Base-by-base conservation (phyloP, 2,113 vertebrate genomes). In the Ctenodactylus gundi region DNA sequence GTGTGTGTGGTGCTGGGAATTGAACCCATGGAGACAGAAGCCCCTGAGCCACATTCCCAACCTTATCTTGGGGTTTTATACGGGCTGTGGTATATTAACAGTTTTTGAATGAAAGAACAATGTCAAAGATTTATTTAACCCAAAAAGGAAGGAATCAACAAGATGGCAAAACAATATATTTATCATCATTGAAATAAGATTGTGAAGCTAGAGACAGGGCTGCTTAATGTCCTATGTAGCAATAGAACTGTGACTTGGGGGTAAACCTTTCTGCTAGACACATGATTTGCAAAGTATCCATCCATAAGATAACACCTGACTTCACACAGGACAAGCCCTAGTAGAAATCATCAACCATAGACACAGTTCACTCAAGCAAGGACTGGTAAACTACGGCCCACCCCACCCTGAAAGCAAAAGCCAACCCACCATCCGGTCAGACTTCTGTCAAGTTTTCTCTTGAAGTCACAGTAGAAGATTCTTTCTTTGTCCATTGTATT, bases 51-150 rank as follows among this genome's bases (percentile, higher is more conserved):
- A 17, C 44, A 73, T 49, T 31, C 31, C 49, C 27, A 73, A 27
- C 25, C 41, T 15, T 49, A 18, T 76, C 76, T 80, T 65, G 65
- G 34, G 46, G 44, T 92, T 92, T 77, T 72, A 46, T 70, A 84
- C 46, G 36, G 36, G 17, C n/a, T 83, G 83, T 92, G 53, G 76
- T 49, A 83, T 31, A 65, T 55, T 36, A 84, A 44, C 7, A 84
- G n/a, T 87, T 88, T 94, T 58, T n/a, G 29, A 90, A 70, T 39
- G 25, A 88, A 83, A 64, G 31, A 92, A 78, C 1, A 68, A 72
- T 49, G 34, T 65, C 44, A 49, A 85, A 90, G 70, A 72, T 44
- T 72, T 72, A 72, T 29, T 72, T 72, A 72, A 72, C 23, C 21
- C 70, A 72, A 7, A 27, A 72, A 25, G 41, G 23, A 72, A 41